phyloP scores from a whole-genome alignment of 2,888 invertebrate genomes.

The Epistrophella euchroma region DNA sequence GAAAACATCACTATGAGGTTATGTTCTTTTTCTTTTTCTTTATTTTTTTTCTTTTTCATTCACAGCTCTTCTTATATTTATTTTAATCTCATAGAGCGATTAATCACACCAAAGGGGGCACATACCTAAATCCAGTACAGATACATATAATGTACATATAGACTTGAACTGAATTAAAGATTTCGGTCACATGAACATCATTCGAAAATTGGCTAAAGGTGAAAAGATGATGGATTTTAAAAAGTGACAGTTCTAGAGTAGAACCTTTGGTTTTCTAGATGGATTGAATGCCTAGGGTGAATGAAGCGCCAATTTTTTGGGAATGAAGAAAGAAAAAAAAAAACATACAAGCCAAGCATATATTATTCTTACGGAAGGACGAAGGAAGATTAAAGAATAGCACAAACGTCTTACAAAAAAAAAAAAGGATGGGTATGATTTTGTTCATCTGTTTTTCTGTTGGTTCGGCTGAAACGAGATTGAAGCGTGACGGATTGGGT shows the following conservation, averaged over 20 bases:
- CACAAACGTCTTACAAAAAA: conserved; percentile 34
- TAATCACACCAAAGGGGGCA: conserved; percentile 69
- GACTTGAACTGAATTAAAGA: conserved; percentile 12
- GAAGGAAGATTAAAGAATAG: conserved; percentile 10
- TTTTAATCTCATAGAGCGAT: conserved; percentile 57
- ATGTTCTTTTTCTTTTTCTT: background rate
- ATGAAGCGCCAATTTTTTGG: conserved; percentile 29
- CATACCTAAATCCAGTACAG: background rate
- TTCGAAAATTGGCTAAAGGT: conserved; percentile 42
- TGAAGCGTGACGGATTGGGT: conserved; percentile 60
- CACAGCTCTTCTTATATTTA: conserved; percentile 21
- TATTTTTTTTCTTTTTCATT: background rate
- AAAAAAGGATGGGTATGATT: conserved; percentile 36
- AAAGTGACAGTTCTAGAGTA: conserved; percentile 69
- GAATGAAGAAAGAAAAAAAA: conserved; percentile 1
- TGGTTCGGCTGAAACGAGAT: conserved; percentile 5
- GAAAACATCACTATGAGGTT: background rate
- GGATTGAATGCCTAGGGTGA: conserved; percentile 28
- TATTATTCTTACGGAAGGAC: background rate
- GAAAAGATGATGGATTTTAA: conserved; percentile 71
- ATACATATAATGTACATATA: conserved; percentile 9
- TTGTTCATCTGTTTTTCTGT: conserved; percentile 32
- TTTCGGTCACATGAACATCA: conserved; percentile 51
- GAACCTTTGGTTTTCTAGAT: conserved; percentile 5
- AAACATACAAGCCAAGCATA: background rate